Base-by-base conservation (phyloP, 2,888 invertebrate genomes). In the Macrosiphum euphorbiae region DNA sequence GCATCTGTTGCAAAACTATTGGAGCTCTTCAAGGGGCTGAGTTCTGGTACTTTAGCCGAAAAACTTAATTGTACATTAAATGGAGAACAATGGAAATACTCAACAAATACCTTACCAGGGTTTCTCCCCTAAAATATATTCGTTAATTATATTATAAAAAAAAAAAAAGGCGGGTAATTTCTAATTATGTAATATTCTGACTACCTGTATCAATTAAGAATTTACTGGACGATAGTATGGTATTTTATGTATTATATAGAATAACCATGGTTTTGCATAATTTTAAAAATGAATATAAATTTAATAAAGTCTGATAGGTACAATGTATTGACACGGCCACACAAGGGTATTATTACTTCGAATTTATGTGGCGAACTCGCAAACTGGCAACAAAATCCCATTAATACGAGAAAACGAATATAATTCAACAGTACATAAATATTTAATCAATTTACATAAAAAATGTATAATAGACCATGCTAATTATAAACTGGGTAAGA, bases 1-100 rank as follows among this genome's bases (percentile, higher is more conserved):
- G 86, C 50, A 61, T 94, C 93, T n/a, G 93, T 94, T 26, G 90
- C 61, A 90, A 94, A 94, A 90, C 93, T 94, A 88, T 58, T 94
- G 11, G 90, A 94, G 28, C 93, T 90, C 11, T 94, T 94, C 50
- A 94, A 61, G 2, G 86, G 28, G 86, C 90, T 90, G 20, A 90
- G 61, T 85, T 94, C 93, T 4, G 93, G 85, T 86, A 86, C 90
- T 90, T 94, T 94, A 1, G 85, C 90, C 47, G 90, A 90, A 94
- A 94, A 94, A 90, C 93, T 94, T 61, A 94, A 61, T 50, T 94
- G 90, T 35, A 55, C 67, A 55, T 94, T 89, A 61, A 84, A 94
- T 44, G 93, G 61, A 7, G 93, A 94, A 86, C 90, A 94, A 86
- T 94, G 58, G 4, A 94, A 94, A 20, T 89, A 90, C 26, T 94